phyloP scores from a whole-genome alignment of 2,888 invertebrate species.

The Polydrusus cervinus region DNA sequence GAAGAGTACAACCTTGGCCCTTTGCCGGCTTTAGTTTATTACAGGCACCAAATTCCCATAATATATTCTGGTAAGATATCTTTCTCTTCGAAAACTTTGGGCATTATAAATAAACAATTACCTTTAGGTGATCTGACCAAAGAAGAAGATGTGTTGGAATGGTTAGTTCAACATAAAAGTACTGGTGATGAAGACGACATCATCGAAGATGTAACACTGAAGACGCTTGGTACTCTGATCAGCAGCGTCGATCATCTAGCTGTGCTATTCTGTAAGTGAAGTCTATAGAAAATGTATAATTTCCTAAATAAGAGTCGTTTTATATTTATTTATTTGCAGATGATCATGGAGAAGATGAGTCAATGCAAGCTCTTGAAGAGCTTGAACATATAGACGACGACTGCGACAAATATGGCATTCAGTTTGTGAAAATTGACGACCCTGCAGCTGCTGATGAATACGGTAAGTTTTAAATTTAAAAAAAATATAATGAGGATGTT shows the following conservation, averaged over 20 bases:
- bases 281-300: slow-evolving; percentile 16
- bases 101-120: background rate
- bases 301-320: too few species aligned
- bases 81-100: too few species aligned
- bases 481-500: too few species aligned
- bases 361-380: slow-evolving; percentile 88
- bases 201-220: slow-evolving; percentile 94
- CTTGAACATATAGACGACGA: slow-evolving; percentile 95
- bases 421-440: slow-evolving; percentile 95
- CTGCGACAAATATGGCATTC: slow-evolving; percentile 92
- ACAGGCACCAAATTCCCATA: slow-evolving; percentile 94
- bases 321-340: slow-evolving; percentile 73
- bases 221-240: slow-evolving; percentile 90
- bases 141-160: slow-evolving; percentile 94
- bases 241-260: slow-evolving; percentile 93
- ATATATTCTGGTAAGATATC: slow-evolving; percentile 88
- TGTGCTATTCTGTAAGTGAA: slow-evolving; percentile 90
- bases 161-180: slow-evolving; percentile 94
- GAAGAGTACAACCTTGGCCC: slow-evolving; percentile 94
- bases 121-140: slow-evolving; percentile 86
- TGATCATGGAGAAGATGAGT: slow-evolving; percentile 92
- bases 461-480: too few species aligned
- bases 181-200: slow-evolving; percentile 95
- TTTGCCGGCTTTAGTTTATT: slow-evolving; percentile 92
- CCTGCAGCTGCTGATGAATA: slow-evolving; percentile 87